These are phyloP conservation scores for Hyles euphorbiae DNA, from an alignment of 1,140 invertebrate species.

Conservation along the genomic window DNA sequence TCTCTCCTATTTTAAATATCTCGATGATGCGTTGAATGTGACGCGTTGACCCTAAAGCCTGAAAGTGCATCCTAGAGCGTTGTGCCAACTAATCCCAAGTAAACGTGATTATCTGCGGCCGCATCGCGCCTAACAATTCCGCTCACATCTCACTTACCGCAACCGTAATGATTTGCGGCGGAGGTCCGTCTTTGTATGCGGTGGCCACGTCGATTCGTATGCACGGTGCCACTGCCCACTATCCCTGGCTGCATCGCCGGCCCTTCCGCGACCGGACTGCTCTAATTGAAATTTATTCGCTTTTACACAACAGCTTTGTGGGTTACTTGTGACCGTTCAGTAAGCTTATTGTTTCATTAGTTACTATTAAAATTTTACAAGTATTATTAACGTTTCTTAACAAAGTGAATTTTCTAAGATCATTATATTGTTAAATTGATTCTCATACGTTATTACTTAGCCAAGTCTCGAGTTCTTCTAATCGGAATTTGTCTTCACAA, in stretches of 20 bases:
- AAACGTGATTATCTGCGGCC: conserved; percentile 49
- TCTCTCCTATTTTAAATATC: background rate
- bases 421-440: too few species aligned
- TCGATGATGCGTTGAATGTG: too few species aligned
- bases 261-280: conserved; percentile 63
- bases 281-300: conserved; percentile 69
- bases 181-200: conserved; percentile 66
- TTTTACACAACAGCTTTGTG: conserved; percentile 10
- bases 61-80: conserved; percentile 25
- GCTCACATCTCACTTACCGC: conserved; percentile 65
- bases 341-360: background rate
- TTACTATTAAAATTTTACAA: too few species aligned
- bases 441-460: too few species aligned
- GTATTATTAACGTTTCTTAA: too few species aligned
- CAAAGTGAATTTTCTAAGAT: too few species aligned
- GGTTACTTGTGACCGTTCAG: background rate
- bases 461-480: too few species aligned
- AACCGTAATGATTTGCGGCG: conserved; percentile 67
- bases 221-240: conserved; percentile 44
- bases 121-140: conserved; percentile 52
- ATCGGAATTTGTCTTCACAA: too few species aligned
- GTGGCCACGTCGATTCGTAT: conserved; percentile 47
- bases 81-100: conserved; percentile 47
- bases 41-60: conserved; percentile 12
- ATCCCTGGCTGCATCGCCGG: conserved; percentile 56